These are phyloP conservation scores for Orthosia cruda DNA, from an alignment of 2,888 invertebrate species.

Conservation along the genomic window DNA sequence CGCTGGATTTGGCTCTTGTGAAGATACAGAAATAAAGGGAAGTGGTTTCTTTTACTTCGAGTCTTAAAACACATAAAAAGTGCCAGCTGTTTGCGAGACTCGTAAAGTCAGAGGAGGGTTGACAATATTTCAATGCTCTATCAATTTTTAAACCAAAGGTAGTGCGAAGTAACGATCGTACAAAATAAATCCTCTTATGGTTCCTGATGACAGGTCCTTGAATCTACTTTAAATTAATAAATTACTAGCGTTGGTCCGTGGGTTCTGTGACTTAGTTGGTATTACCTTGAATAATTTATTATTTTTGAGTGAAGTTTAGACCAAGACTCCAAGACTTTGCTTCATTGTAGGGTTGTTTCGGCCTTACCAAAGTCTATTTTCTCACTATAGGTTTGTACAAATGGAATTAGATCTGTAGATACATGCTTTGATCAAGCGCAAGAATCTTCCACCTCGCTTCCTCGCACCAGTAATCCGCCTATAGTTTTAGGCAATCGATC, in stretches of 20 bases:
- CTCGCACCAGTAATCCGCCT: no score
- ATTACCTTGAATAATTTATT: conserved; percentile 4
- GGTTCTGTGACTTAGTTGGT: background rate
- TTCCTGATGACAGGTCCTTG: conserved; percentile 12
- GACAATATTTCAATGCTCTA: conserved; percentile 35
- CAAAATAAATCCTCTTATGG: conserved; percentile 36
- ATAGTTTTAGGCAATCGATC: no score
- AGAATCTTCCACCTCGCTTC: background rate
- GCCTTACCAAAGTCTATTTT: background rate
- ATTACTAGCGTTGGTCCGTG: background rate
- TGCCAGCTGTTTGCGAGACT: conserved; percentile 32
- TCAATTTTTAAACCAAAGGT: conserved; percentile 45
- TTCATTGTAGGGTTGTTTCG: background rate
- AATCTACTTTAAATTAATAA: conserved; percentile 41
- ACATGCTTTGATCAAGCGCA: background rate
- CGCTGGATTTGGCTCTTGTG: conserved; percentile 33
- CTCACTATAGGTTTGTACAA: background rate
- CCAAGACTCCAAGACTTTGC: background rate
- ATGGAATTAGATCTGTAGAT: background rate
- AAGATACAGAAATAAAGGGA: conserved; percentile 3
- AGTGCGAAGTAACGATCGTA: conserved; percentile 16
- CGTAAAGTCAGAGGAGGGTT: conserved; percentile 40
- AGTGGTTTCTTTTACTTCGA: conserved; percentile 3
- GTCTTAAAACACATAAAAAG: conserved; percentile 40
- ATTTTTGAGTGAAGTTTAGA: background rate